These are phyloP conservation scores for Aselliscus stoliczkanus DNA, from an alignment of 2,797 vertebrate species.

Conservation along the genomic window DNA sequence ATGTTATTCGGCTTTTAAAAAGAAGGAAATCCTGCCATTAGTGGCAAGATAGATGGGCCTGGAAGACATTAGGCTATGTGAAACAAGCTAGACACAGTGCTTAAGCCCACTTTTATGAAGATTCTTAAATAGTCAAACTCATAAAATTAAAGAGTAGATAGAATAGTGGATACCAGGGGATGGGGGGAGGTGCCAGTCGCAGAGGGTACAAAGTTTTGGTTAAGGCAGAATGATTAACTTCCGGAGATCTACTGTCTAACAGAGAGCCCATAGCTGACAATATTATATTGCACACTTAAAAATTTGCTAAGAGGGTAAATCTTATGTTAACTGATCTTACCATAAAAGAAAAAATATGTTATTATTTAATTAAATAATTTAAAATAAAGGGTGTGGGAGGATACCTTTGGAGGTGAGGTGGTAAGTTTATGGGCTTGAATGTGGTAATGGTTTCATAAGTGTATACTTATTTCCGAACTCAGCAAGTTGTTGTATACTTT, in stretches of 20 bases:
- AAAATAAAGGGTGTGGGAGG: neutral
- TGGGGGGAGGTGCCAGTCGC: too few species aligned
- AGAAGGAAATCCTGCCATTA: neutral
- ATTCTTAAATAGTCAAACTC: neutral
- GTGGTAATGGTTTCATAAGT: neutral
- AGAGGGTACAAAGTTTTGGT: neutral
- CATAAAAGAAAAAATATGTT: neutral
- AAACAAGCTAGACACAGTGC: neutral
- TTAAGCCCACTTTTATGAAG: neutral
- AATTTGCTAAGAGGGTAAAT: neutral
- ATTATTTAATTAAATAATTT: neutral
- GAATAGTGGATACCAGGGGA: neutral
- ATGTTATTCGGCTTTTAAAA: neutral
- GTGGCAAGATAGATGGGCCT: neutral
- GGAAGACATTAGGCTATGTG: neutral
- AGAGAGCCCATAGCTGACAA: too few species aligned
- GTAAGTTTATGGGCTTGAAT: neutral
- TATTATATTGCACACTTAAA: neutral
- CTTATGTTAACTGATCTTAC: neutral
- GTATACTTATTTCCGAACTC: neutral
- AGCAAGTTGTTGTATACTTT: neutral
- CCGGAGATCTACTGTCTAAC: neutral
- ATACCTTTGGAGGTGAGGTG: neutral
- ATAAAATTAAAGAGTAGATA: neutral
- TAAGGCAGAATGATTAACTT: neutral